These are phyloP conservation scores for Lethenteron camtschaticum DNA, from an alignment of 2,113 vertebrate species.

Conservation along the genomic window DNA sequence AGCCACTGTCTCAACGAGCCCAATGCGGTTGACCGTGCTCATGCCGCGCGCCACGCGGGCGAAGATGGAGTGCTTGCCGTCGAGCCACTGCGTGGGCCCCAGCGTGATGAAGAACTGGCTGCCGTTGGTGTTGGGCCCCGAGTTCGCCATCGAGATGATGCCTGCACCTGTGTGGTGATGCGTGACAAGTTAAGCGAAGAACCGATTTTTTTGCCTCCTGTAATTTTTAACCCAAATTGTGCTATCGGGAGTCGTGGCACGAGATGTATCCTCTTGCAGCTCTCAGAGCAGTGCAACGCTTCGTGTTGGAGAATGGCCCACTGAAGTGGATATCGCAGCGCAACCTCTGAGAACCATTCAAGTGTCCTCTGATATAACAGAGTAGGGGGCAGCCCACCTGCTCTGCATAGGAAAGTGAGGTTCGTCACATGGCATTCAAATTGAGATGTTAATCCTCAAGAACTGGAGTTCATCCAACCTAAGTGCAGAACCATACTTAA, in stretches of 20 bases:
- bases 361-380: too few species aligned
- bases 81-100: constrained; percentile 66
- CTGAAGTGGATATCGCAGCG: neutral
- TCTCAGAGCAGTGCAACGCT: neutral
- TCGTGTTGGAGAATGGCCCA: neutral
- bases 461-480: too few species aligned
- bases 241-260: neutral
- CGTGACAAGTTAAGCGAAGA: neutral
- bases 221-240: neutral
- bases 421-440: too few species aligned
- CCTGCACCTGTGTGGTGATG: constrained; percentile 39
- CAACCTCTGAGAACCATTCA: neutral
- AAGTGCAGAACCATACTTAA: too few species aligned
- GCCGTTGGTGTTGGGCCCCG: constrained; percentile 72
- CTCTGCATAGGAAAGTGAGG: too few species aligned
- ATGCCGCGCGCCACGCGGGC: constrained; percentile 66
- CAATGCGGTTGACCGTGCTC: constrained; percentile 52
- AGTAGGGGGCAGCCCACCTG: too few species aligned
- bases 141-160: constrained; percentile 85
- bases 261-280: neutral
- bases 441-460: too few species aligned
- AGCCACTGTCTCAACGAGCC: constrained; percentile 73
- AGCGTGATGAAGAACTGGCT: constrained; percentile 83
- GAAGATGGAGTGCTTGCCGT: constrained; percentile 81
- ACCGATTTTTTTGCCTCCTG: constrained; percentile 5